Percentiles rank a stretch among this genome's conserved stretches.
Conservation (phyloP, 2,797 vertebrate species). For the Macropodus opercularis region DNA sequence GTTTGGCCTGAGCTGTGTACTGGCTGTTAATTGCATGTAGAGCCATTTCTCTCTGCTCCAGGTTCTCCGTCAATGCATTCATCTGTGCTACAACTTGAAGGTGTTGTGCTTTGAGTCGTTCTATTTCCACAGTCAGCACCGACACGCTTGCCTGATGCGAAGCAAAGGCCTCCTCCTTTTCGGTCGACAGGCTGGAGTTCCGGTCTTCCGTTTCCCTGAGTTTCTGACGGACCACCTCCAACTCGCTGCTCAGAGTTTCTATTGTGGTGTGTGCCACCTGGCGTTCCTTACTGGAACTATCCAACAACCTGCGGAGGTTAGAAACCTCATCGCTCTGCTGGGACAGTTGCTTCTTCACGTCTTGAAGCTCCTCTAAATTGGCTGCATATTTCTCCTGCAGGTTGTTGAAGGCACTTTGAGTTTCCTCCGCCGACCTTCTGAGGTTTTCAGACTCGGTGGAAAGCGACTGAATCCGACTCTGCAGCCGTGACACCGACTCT, state of each 20-base stretch:
- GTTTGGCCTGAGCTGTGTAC: conserved; percentile 80
- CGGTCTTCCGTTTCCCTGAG: conserved; percentile 62
- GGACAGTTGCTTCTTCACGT: conserved; percentile 65
- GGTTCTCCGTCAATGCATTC: conserved; percentile 74
- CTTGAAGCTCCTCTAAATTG: conserved; percentile 71
- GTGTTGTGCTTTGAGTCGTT: conserved; percentile 79
- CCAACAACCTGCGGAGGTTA: conserved; percentile 67
- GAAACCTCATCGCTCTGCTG: conserved; percentile 73
- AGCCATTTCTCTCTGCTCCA: conserved; percentile 83
- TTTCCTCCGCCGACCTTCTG: conserved; percentile 66
- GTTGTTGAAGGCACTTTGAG: conserved; percentile 79
- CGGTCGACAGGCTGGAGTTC: conserved; percentile 72
- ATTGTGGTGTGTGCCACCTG: conserved; percentile 57
- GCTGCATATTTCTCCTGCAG: conserved; percentile 82
- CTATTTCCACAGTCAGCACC: conserved; percentile 80
- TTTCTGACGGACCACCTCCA: conserved; percentile 58
- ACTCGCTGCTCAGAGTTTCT: conserved; percentile 73
- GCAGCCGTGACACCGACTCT: conserved; percentile 74
- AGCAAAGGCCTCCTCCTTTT: conserved; percentile 78
- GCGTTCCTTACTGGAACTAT: conserved; percentile 57
- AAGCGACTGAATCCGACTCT: conserved; percentile 63
- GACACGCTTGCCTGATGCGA: conserved; percentile 70
- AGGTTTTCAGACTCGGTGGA: conserved; percentile 47
- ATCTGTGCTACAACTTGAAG: conserved; percentile 80
- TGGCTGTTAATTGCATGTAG: conserved; percentile 81